Base-by-base conservation (phyloP, 2,113 vertebrate species). In the Strix uralensis region DNA sequence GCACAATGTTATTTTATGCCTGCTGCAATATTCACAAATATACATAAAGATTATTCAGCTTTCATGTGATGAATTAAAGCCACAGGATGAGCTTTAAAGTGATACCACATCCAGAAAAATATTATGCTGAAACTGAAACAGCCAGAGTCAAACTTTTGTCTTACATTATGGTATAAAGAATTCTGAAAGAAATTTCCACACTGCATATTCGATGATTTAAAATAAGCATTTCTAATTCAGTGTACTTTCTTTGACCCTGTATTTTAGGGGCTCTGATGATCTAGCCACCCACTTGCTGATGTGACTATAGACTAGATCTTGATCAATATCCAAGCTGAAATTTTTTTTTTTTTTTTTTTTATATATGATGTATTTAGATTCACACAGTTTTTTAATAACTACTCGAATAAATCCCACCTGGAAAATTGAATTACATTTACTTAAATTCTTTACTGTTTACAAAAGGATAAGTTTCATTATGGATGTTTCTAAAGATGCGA, bases 11-110 rank as follows among this genome's bases (percentile, higher is more conserved):
- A 86, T 96, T 95, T 77, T 83, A 72, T 79, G 78, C 46, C 62
- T 85, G 47, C 54, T 86, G 32, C 59, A 70, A 57, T 71, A 75
- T 85, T 82, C 91, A 92, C 72, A 97, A 96, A 95, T 90, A 96
- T 69, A 96, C 90, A 86, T 57, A 46, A 88, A 91, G 92, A 93
- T 95, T 94, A 94, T 66, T 66, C 78, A 88, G 34, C 59, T 96
- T 92, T 65, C 80, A 52, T 42, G 52, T 32, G 32, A 89, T 26
- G 55, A 94, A 83, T 87, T 77, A 66, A 92, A 74, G 20, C 15
- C 69, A 90, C 57, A 40, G 70, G 59, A 67, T 44, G 34, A 81
- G 38, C 46, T 87, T 92, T 90, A 82, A 91, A 79, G 80, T 29
- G 59, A 79, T 63, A 88, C 72, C 69, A 93, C 86, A 88, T 81